Conservation (phyloP, 92 coral and sea anemone genomes). For the Anthopleura xanthogrammica region DNA sequence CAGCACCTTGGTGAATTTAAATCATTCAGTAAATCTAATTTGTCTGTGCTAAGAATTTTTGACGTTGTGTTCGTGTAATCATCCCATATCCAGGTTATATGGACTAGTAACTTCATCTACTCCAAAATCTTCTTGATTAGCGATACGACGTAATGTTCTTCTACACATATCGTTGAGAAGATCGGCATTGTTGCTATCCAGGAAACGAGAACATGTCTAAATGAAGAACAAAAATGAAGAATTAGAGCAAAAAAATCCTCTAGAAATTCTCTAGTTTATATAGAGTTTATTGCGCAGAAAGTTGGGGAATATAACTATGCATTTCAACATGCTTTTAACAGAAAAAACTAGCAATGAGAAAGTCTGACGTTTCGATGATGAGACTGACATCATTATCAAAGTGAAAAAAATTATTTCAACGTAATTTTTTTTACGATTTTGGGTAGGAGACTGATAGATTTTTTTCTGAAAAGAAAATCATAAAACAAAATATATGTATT, state of each 20-base stretch:
- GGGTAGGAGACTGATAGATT: not conserved
- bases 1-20: not conserved
- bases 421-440: not conserved
- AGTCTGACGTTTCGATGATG: too few relatives aligned
- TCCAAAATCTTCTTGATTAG: slow-evolving; percentile 61
- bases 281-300: not conserved
- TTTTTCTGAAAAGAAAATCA: too few relatives aligned
- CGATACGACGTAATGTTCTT: slow-evolving; percentile 73
- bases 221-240: not conserved
- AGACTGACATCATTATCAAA: too few relatives aligned
- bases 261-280: not conserved
- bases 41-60: not conserved
- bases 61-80: not conserved
- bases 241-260: not conserved
- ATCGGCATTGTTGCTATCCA: slow-evolving; percentile 69
- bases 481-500: too few relatives aligned
- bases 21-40: not conserved
- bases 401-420: too few relatives aligned
- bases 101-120: slow-evolving; percentile 52
- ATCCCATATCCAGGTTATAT: slow-evolving; percentile 53
- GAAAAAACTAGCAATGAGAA: too few relatives aligned
- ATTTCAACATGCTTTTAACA: too few relatives aligned
- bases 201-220: slow-evolving; percentile 65
- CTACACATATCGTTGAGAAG: slow-evolving; percentile 71
- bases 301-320: too few relatives aligned